Base-by-base conservation (phyloP, 2,113 vertebrate genomes). In the Strix uralensis region DNA sequence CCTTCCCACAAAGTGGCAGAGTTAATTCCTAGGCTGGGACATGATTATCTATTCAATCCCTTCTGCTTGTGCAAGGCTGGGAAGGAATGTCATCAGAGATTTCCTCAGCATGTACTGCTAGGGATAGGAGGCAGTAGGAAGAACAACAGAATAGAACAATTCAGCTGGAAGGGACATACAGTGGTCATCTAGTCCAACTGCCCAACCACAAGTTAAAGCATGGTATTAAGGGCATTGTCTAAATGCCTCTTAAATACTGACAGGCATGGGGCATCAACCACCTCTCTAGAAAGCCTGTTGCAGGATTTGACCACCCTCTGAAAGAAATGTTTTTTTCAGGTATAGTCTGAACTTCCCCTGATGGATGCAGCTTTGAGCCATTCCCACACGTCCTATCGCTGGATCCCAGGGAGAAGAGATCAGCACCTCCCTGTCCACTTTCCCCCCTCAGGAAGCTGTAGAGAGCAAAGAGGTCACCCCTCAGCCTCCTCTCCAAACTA, bases 391-490 rank as follows among this genome's bases (percentile, higher is more conserved):
- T n/a, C 23, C 27, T 25, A 7, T 13, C 20, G 54, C 7, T 16
- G 30, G n/a, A 54, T 34, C 2, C 49, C 13, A 46, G 18, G 8
- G 11, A 78, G 11, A 58, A 40, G 32, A 69, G 20, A 27, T 11
- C 34, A 84, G 73, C 10, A 46, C 4, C 44, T 36, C 40, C 34
- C 30, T 38, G 20, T 58, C 27, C 8, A 9, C 25, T 20, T 73
- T 18, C 15, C 9, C 22, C 44, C 69, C 54, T 63, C 59, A 51
- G 65, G 18, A 69, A 26, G 16, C 44, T 55, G 18, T 20, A 23
- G 23, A 49, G 15, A 49, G 17, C 18, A 25, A 2, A 3, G 2
- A 55, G 5, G 16, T 44, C 0, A 1, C 23, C n/a, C 78, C 26
- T 70, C 30, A 61, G 51, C 3, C 18, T 22, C 27, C n/a, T 27